These are phyloP conservation scores for Hydropsyche tenuis DNA, from an alignment of 1,140 invertebrate genomes.

Conservation along the genomic window DNA sequence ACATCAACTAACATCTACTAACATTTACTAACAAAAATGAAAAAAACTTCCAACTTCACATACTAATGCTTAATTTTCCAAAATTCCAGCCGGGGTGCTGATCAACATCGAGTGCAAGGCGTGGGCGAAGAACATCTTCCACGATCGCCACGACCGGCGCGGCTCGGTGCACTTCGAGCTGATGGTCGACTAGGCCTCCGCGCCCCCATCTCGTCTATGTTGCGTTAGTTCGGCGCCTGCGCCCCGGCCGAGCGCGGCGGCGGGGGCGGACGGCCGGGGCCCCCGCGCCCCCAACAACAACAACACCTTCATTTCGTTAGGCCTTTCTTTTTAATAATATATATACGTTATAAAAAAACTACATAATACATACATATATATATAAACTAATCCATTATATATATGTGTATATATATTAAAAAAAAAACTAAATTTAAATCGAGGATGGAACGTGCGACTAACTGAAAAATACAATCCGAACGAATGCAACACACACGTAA, in stretches of 20 bases:
- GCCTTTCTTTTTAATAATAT: conserved; percentile 50
- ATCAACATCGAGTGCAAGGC: conserved; percentile 97
- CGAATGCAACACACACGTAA: background rate
- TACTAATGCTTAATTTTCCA: conserved; percentile 32
- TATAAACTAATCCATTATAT: background rate
- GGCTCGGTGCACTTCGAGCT: conserved; percentile 96
- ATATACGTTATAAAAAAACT: conserved; percentile 45
- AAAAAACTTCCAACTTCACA: too few species aligned
- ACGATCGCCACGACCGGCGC: conserved; percentile 85
- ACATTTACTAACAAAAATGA: too few species aligned
- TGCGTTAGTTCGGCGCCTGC: conserved; percentile 24
- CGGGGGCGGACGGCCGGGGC: conserved; percentile 18
- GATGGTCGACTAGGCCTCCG: conserved; percentile 80
- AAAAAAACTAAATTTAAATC: conserved; percentile 46
- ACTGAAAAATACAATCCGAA: conserved; percentile 38
- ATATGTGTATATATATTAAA: conserved; percentile 44
- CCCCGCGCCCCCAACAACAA: conserved; percentile 1
- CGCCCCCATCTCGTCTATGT: conserved; percentile 32
- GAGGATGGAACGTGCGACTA: conserved; percentile 44
- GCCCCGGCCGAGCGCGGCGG: conserved; percentile 31
- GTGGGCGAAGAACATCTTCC: conserved; percentile 91
- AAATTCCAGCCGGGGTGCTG: conserved; percentile 77
- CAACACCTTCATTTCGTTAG: conserved; percentile 48
- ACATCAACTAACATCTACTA: too few species aligned
- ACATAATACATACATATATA: conserved; percentile 25